Conservation (phyloP, 2,888 invertebrate species). For the Acleris sparsana region DNA sequence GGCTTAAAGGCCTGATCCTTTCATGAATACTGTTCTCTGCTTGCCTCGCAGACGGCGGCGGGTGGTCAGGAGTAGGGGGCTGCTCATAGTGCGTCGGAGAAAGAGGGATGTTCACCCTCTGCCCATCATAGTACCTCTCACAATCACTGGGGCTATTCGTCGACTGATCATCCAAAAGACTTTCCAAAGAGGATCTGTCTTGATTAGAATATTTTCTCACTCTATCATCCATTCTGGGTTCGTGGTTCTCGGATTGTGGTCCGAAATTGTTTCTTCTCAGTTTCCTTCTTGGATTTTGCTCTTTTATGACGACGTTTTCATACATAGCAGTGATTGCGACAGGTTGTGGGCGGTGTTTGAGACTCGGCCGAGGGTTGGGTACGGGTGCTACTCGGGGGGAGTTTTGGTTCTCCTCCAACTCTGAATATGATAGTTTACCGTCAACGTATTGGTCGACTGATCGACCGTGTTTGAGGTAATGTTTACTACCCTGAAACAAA, state of each 20-base stretch:
- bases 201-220: conserved; percentile 79
- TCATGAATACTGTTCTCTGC: conserved; percentile 95
- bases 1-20: conserved; percentile 93
- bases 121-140: conserved; percentile 70
- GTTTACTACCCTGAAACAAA: conserved; percentile 80
- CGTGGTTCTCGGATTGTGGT: conserved; percentile 85
- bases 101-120: conserved; percentile 85
- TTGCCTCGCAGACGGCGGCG: conserved; percentile 94
- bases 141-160: conserved; percentile 79
- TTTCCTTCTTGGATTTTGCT: conserved; percentile 89
- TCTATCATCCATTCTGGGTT: conserved; percentile 75
- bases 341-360: conserved; percentile 84
- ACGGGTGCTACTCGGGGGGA: conserved; percentile 73
- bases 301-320: conserved; percentile 88
- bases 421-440: conserved; percentile 82
- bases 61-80: conserved; percentile 97
- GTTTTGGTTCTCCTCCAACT: conserved; percentile 80
- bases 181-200: conserved; percentile 84
- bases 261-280: conserved; percentile 84
- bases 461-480: conserved; percentile 87
- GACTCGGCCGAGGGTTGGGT: conserved; percentile 72
- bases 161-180: conserved; percentile 83
- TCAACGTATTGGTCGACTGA: conserved; percentile 92
- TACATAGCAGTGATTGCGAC: conserved; percentile 89
- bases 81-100: conserved; percentile 96